Evolutionary conservation across 2,113 vertebrate species (phyloP).

Genomic region (Ceratotherium simum): DNA sequence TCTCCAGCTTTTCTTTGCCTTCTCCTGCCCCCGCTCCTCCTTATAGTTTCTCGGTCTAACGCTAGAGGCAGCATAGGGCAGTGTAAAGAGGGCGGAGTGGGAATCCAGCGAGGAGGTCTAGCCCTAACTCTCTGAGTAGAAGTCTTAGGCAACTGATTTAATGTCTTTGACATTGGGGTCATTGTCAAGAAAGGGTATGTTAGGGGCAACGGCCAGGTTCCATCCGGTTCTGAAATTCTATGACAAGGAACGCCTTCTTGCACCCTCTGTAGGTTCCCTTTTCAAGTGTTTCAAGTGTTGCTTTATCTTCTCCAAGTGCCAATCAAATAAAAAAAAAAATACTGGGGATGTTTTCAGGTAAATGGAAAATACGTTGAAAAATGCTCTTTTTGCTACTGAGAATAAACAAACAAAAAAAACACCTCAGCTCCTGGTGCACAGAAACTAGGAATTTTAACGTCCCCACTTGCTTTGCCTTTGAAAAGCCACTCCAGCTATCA

Average conservation of each 20-base stretch:
- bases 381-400: conserved; percentile 38
- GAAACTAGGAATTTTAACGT: conserved; percentile 73
- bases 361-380: conserved; percentile 51
- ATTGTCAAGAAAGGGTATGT: background rate
- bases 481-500: conserved; percentile 74
- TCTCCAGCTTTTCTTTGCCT: background rate
- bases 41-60: background rate
- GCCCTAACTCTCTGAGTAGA: background rate
- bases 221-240: background rate
- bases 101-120: background rate
- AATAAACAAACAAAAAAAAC: background rate
- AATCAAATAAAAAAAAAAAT: conserved; percentile 14
- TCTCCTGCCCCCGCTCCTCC: background rate
- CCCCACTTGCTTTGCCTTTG: conserved; percentile 60
- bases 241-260: background rate
- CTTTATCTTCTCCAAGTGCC: conserved; percentile 39
- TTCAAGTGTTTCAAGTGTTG: background rate
- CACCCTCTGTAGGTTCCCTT: background rate
- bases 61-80: conserved; percentile 67
- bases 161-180: background rate
- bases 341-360: background rate
- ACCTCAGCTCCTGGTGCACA: background rate
- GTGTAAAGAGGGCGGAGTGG: background rate
- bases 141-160: background rate
- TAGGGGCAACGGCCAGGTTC: background rate